Percentiles rank a stretch among this genome's conserved stretches.
Evolutionary conservation across 2,797 vertebrate genomes (phyloP).

Genomic region (Lophotriccus pileatus): DNA sequence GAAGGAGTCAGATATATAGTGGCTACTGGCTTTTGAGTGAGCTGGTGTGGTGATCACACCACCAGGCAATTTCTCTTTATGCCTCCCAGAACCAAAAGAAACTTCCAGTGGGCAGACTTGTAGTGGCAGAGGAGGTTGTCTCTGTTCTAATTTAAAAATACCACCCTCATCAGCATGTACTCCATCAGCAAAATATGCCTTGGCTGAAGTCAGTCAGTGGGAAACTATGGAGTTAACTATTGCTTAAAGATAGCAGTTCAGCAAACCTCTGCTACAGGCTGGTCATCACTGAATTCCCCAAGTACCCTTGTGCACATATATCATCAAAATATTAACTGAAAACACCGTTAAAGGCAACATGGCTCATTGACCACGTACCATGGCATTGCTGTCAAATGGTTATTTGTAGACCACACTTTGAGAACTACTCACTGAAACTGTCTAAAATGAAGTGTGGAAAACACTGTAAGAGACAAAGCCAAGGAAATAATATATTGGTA

Average conservation of each 20-base stretch:
- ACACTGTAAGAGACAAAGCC: slow-evolving; percentile 38
- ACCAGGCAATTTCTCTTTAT: neutral
- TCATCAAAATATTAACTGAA: slow-evolving; percentile 61
- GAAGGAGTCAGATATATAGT: neutral
- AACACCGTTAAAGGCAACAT: slow-evolving; percentile 32
- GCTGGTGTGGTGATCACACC: neutral
- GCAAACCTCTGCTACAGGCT: neutral
- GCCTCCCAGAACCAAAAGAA: neutral
- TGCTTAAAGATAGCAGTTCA: neutral
- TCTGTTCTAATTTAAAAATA: slow-evolving; percentile 19
- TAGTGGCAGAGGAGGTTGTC: neutral
- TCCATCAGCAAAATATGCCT: neutral
- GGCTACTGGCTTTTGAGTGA: neutral
- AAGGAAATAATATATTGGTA: slow-evolving; percentile 36
- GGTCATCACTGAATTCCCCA: slow-evolving; percentile 7
- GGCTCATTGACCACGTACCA: slow-evolving; percentile 31
- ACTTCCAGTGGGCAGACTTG: neutral
- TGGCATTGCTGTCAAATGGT: slow-evolving; percentile 27
- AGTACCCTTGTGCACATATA: neutral
- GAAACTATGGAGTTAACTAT: neutral
- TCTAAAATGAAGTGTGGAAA: slow-evolving; percentile 59
- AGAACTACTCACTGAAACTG: slow-evolving; percentile 45
- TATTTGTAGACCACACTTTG: slow-evolving; percentile 44
- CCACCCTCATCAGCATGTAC: neutral
- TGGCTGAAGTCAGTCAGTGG: neutral